A percentile compares a stretch with the other conserved stretches of the same genome.
These are phyloP conservation scores for Poecilia latipinna DNA, from an alignment of 2,113 vertebrate genomes.

Conservation along the genomic window DNA sequence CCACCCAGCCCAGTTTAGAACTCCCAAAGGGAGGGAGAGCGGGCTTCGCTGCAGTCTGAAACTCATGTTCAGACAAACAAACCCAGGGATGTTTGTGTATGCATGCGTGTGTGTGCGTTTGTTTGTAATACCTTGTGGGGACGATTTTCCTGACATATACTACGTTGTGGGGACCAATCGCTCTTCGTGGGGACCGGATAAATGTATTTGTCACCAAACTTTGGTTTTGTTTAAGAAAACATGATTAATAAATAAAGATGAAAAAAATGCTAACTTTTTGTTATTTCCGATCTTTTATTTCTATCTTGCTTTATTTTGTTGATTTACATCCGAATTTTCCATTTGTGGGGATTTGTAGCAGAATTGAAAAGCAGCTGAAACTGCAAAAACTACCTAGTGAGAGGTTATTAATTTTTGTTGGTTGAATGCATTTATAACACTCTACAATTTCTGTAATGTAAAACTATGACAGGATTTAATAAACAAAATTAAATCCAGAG, in stretches of 20 bases:
- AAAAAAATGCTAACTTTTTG: background rate
- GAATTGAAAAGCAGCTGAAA: too few species aligned
- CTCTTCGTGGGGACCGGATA: background rate
- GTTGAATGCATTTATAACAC: too few species aligned
- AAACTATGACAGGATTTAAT: too few species aligned
- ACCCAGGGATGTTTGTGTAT: slow-evolving; percentile 38
- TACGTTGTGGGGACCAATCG: too few species aligned
- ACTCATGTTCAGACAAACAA: slow-evolving; percentile 60
- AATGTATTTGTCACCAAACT: slow-evolving; percentile 18
- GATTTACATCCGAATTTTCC: background rate
- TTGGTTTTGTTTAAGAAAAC: slow-evolving; percentile 22
- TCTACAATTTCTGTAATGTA: too few species aligned
- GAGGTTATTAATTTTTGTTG: too few species aligned
- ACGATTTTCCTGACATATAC: too few species aligned
- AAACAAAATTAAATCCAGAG: too few species aligned
- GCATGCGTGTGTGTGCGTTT: background rate
- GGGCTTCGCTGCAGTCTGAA: slow-evolving; percentile 31
- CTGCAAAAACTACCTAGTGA: too few species aligned
- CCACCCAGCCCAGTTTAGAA: slow-evolving; percentile 57
- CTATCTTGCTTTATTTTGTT: background rate
- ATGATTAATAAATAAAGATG: background rate
- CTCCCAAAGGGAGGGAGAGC: slow-evolving; percentile 29
- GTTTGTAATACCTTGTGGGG: too few species aligned
- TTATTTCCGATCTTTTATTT: background rate
- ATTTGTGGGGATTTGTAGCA: too few species aligned